Base-by-base conservation (phyloP, 2,113 vertebrate species). In the Dendrocopos noguchii region DNA sequence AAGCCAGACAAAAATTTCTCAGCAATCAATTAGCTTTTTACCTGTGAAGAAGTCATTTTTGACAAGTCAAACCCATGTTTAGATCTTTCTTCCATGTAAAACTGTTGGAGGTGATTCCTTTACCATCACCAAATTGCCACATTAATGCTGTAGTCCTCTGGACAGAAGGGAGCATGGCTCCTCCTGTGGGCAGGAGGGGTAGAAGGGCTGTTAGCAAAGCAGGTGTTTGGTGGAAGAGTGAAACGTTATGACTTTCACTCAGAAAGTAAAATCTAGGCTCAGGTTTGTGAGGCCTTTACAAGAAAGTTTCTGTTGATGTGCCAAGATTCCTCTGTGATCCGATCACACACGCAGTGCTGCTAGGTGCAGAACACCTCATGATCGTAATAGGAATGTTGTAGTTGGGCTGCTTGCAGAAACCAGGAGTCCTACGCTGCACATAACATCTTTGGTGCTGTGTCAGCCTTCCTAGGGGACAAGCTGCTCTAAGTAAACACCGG, bases 311-410 rank as follows among this genome's bases (percentile, higher is more conserved):
- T 93, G 25, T 33, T 44, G 17, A 47, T 12, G 13, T 67, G 71
- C 50, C 59, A 82, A 68, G 81, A 47, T 56, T 56, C 44, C 1
- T 39, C 10, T 2, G 28, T 31, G 31, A 53, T 13, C 17, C 50
- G 28, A 22, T 65, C 50, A 57, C 39, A 22, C 12, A 79, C 44
- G 19, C 17, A 27, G n/a, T 6, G 19, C 55, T 76, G 42, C 20
- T 42, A 17, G 55, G n/a, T 56, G 63, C 21, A 33, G 70, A 55
- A 36, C 17, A 33, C 15, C 20, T 34, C 14, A 31, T 4, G 27
- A 34, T 46, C 85, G 44, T 56, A 80, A 2, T 15, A 29, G 27
- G 7, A 65, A 68, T 10, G 3, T 24, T 0, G 0, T 39, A 16
- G 27, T 59, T 70, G 72, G 63, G 72, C 71, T 63, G 50, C 72